phyloP scores from a whole-genome alignment of 2,888 invertebrate genomes.

The Apodemia hepburni region DNA sequence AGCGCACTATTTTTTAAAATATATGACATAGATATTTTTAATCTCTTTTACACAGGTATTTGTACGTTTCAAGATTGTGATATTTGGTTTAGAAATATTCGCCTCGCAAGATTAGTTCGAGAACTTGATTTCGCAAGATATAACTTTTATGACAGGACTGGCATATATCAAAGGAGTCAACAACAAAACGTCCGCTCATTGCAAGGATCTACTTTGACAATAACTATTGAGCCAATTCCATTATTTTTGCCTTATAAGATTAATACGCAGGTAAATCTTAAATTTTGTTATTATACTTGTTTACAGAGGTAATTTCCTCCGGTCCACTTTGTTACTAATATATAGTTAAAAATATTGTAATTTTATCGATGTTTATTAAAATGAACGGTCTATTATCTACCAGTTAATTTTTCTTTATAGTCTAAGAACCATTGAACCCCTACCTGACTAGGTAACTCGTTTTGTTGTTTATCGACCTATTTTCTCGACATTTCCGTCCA shows the following conservation, averaged over 20 bases:
- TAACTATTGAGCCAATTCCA: constrained; percentile 45
- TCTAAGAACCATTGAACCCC: no score
- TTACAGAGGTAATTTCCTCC: no score
- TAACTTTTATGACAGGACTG: constrained; percentile 60
- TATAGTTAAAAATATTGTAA: no score
- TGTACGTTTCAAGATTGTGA: constrained; percentile 66
- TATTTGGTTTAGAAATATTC: constrained; percentile 44
- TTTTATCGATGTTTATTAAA: no score
- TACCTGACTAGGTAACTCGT: no score
- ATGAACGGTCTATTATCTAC: no score
- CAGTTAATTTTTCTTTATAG: no score
- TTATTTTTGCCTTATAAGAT: constrained; percentile 59
- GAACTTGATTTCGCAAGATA: constrained; percentile 66
- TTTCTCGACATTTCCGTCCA: no score
- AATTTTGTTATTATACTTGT: not conserved
- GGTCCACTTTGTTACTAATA: no score
- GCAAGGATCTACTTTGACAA: constrained; percentile 58
- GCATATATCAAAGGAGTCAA: constrained; percentile 48
- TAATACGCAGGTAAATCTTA: constrained; percentile 50
- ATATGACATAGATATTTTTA: no score
- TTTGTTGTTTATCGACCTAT: no score
- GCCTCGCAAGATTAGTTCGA: constrained; percentile 53
- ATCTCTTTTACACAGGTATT: constrained; percentile 44
- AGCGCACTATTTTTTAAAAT: no score
- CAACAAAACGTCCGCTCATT: constrained; percentile 48